A percentile compares a stretch with the other conserved stretches of the same genome.
phyloP scores from a whole-genome alignment of 1,140 invertebrate species.

The Zaprionus davidi region DNA sequence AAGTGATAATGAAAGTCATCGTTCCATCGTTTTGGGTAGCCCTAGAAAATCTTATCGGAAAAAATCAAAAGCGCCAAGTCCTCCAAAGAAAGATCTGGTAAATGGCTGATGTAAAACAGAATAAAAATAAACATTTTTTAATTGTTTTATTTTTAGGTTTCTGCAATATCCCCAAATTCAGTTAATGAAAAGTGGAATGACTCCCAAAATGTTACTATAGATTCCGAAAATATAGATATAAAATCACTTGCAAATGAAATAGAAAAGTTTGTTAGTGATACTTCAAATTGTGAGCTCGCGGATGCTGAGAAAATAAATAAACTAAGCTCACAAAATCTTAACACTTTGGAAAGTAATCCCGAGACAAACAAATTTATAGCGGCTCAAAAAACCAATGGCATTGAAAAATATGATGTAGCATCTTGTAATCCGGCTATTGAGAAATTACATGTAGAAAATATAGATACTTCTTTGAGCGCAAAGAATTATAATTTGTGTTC shows the following conservation, averaged over 20 bases:
- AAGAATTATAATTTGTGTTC: background rate
- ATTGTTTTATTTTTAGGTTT: slow-evolving; percentile 14
- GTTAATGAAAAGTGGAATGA: background rate
- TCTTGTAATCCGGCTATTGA: background rate
- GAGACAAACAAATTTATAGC: background rate
- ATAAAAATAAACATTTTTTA: background rate
- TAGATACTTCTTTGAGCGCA: background rate
- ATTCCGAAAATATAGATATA: slow-evolving; percentile 57
- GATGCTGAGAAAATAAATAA: background rate
- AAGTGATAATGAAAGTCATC: slow-evolving; percentile 24
- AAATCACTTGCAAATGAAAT: slow-evolving; percentile 77
- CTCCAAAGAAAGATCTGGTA: slow-evolving; percentile 52
- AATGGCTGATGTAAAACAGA: background rate
- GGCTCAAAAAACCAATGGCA: background rate
- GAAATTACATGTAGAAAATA: background rate
- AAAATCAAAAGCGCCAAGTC: slow-evolving; percentile 52
- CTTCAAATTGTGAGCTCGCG: slow-evolving; percentile 1
- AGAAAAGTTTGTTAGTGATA: slow-evolving; percentile 73
- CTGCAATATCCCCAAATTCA: background rate
- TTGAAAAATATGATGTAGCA: background rate
- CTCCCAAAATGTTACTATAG: background rate
- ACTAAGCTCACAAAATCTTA: background rate
- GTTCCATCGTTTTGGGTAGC: background rate
- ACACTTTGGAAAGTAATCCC: background rate
- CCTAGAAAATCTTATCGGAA: slow-evolving; percentile 53